phyloP scores from a whole-genome alignment of 2,888 invertebrate genomes.

The Tenthredo livida region DNA sequence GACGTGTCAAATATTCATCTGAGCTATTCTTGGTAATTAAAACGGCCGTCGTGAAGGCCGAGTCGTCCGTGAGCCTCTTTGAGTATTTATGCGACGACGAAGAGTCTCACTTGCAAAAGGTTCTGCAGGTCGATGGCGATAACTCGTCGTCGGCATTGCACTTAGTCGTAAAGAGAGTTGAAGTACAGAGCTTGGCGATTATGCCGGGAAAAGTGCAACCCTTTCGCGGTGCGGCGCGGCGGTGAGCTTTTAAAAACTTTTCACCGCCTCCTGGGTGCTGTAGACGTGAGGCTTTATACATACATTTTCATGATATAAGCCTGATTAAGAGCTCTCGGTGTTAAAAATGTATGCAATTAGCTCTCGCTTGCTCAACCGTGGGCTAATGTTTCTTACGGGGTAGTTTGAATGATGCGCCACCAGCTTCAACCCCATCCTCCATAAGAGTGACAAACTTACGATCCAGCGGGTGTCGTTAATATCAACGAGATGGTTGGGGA shows the following conservation, averaged over 20 bases:
- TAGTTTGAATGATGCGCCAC: constrained; percentile 49
- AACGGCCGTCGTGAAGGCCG: constrained; percentile 19
- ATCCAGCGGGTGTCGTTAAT: constrained; percentile 75
- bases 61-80: neutral
- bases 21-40: constrained; percentile 33
- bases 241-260: constrained; percentile 48
- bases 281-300: constrained; percentile 48
- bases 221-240: constrained; percentile 12
- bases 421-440: constrained; percentile 64
- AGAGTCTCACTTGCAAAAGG: neutral
- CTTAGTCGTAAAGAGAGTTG: constrained; percentile 38
- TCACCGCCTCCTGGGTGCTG: constrained; percentile 45
- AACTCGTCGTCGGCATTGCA: constrained; percentile 40
- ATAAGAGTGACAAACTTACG: constrained; percentile 76
- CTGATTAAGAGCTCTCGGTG: constrained; percentile 73
- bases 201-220: constrained; percentile 48
- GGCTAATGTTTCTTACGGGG: constrained; percentile 49
- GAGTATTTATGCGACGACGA: constrained; percentile 33
- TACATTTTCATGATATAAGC: constrained; percentile 71
- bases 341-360: constrained; percentile 77
- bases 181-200: constrained; percentile 22
- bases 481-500: constrained; percentile 63
- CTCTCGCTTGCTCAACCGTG: constrained; percentile 54
- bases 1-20: constrained; percentile 17
- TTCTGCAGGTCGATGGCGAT: constrained; percentile 30